Conservation (phyloP, 2,888 invertebrate genomes). For the Orthosia incerta region DNA sequence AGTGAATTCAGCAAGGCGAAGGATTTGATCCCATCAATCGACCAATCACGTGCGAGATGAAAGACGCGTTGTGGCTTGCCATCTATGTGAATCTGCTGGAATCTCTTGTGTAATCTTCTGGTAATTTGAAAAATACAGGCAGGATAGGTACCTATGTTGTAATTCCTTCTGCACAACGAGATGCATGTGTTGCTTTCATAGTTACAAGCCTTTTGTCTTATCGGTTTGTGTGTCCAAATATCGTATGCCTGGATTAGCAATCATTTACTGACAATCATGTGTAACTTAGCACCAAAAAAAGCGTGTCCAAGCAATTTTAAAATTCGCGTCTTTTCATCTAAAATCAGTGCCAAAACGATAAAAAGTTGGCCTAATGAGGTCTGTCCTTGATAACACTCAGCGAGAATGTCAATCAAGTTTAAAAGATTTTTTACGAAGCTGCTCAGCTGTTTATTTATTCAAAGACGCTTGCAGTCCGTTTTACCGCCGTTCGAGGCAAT, state of each 20-base stretch:
- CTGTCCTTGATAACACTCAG: slow-evolving; percentile 41
- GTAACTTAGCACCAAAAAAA: neutral
- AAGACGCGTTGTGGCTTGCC: no score
- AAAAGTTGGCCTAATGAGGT: slow-evolving; percentile 48
- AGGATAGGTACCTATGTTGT: no score
- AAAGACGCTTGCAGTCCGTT: slow-evolving; percentile 26
- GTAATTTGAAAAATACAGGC: no score
- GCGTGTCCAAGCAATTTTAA: slow-evolving; percentile 1
- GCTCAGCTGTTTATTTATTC: slow-evolving; percentile 53
- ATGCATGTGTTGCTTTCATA: no score
- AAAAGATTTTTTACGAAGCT: slow-evolving; percentile 53
- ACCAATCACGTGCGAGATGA: no score
- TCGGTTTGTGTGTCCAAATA: neutral
- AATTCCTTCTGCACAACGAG: no score
- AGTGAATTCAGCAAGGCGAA: no score
- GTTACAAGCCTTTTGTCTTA: neutral
- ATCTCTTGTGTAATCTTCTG: no score
- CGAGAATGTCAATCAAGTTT: slow-evolving; percentile 55
- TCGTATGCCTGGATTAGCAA: neutral
- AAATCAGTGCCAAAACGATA: slow-evolving; percentile 39
- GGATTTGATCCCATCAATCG: no score
- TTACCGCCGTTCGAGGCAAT: slow-evolving; percentile 26
- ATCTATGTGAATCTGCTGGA: no score
- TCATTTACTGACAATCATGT: no score
- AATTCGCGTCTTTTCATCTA: slow-evolving; percentile 1